phyloP scores from a whole-genome alignment of 2,113 vertebrate genomes.

The Nestor notabilis region DNA sequence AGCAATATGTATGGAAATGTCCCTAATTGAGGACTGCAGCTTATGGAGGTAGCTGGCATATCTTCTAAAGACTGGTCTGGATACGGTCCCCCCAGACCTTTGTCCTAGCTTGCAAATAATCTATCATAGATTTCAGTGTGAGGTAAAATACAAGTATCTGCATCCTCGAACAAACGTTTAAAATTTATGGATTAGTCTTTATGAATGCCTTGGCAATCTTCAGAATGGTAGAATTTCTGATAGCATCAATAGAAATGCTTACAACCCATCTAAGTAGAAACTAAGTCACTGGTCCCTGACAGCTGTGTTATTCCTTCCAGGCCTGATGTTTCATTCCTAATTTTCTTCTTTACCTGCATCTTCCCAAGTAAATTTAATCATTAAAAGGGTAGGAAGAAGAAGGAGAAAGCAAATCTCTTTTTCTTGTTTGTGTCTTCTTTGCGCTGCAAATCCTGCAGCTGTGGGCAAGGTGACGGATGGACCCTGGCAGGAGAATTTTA shows the following conservation, averaged over 20 bases:
- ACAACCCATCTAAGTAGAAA: neutral
- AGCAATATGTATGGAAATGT: neutral
- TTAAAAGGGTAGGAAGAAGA: neutral
- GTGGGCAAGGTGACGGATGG: neutral
- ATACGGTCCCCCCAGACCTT: neutral
- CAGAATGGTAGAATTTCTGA: neutral
- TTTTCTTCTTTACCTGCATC: neutral
- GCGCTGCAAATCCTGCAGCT: rapidly evolving
- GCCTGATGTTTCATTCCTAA: neutral
- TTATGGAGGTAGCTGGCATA: neutral
- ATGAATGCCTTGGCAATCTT: neutral
- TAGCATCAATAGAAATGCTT: neutral
- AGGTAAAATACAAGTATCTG: neutral
- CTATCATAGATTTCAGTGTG: neutral
- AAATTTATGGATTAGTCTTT: neutral
- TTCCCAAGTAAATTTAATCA: neutral
- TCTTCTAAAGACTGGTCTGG: neutral
- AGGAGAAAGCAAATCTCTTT: neutral
- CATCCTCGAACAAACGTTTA: neutral
- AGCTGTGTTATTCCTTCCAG: neutral
- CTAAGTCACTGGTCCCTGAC: neutral
- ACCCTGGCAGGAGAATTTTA: neutral
- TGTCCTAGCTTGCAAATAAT: neutral
- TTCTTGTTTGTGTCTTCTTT: neutral
- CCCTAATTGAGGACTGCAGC: neutral